Conservation (phyloP, 2,113 vertebrate species). For the Chloropsis hardwickii region DNA sequence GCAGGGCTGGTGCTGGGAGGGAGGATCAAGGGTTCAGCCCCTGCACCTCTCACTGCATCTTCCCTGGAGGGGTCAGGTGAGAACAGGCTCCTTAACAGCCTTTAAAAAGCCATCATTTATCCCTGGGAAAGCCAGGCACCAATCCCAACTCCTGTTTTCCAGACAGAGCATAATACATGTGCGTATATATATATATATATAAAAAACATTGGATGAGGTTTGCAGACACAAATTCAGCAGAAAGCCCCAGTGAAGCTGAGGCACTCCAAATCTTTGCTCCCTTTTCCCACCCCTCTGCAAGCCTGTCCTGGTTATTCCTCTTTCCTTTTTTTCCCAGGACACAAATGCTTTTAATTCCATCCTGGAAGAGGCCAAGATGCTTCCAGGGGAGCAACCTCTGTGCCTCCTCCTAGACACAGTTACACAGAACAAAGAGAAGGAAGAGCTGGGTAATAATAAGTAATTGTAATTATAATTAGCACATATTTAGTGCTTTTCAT, state of each 20-base stretch:
- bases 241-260: neutral
- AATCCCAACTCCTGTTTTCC: neutral
- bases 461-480: constrained; percentile 53
- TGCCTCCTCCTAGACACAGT: neutral
- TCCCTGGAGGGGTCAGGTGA: neutral
- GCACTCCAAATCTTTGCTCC: rapidly evolving
- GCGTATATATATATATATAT: neutral
- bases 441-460: neutral
- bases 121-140: neutral
- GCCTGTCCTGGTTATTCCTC: neutral
- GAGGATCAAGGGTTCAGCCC: neutral
- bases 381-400: neutral
- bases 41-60: neutral
- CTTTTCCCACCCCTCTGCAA: neutral
- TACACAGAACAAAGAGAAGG: neutral
- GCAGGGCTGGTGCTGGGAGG: neutral
- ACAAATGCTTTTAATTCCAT: neutral
- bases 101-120: neutral
- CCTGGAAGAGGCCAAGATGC: neutral
- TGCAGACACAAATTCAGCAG: neutral
- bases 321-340: neutral
- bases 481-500: constrained; percentile 30
- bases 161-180: neutral
- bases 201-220: neutral
- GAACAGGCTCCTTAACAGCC: neutral